These are phyloP conservation scores for Sympetrum striolatum DNA, from an alignment of 2,888 invertebrate species.

Conservation along the genomic window DNA sequence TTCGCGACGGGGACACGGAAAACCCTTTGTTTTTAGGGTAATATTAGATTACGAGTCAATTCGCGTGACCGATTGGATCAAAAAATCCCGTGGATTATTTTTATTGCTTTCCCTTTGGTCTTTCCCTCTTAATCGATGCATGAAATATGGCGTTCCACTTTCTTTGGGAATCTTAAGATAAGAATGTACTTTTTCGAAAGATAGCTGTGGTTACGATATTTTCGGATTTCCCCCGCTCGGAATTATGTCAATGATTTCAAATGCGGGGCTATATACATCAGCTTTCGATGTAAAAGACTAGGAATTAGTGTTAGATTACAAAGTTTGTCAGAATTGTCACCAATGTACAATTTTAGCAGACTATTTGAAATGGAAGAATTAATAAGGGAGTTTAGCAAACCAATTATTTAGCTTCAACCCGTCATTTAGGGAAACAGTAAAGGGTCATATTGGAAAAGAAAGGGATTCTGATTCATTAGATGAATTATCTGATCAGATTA, in stretches of 20 bases:
- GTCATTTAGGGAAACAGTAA: too few relatives aligned
- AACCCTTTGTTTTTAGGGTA: background rate
- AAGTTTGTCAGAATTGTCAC: background rate
- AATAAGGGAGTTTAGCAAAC: too few relatives aligned
- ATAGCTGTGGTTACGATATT: background rate
- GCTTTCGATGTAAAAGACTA: background rate
- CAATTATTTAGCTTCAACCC: too few relatives aligned
- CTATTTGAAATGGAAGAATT: too few relatives aligned
- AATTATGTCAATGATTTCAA: background rate
- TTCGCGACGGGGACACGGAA: background rate
- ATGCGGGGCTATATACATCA: background rate
- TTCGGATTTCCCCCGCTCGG: background rate
- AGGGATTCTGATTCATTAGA: too few relatives aligned
- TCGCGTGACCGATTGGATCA: constrained; percentile 10
- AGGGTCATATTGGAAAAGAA: too few relatives aligned
- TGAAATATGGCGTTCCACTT: background rate
- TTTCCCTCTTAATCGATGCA: constrained; percentile 11
- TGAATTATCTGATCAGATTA: background rate
- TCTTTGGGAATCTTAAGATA: background rate
- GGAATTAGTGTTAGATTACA: background rate
- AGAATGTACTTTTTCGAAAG: background rate
- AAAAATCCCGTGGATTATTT: background rate
- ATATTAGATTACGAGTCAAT: background rate
- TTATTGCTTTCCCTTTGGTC: background rate
- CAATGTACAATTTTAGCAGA: too few relatives aligned